phyloP scores from a whole-genome alignment of 2,113 vertebrate species.

The Origma solitaria region DNA sequence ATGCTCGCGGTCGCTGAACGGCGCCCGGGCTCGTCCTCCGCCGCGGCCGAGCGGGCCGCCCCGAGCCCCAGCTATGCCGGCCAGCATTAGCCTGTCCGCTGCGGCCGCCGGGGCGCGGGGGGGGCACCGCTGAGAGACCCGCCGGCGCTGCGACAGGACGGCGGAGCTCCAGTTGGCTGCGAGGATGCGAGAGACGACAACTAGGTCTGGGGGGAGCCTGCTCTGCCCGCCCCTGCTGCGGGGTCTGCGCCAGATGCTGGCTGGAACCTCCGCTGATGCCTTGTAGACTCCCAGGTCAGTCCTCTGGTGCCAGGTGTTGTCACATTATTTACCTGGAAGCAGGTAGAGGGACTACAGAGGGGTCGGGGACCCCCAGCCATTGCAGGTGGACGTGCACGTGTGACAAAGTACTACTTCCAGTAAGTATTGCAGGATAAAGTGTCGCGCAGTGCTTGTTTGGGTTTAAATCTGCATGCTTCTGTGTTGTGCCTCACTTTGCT shows the following conservation, averaged over 20 bases:
- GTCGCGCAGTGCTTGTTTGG: background rate
- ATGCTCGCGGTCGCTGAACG: background rate
- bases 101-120: background rate
- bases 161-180: background rate
- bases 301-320: background rate
- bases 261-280: background rate
- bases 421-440: background rate
- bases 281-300: conserved; percentile 6
- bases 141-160: background rate
- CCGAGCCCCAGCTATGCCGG: background rate
- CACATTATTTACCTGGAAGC: background rate
- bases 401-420: background rate
- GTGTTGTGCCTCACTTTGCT: background rate
- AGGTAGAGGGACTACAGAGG: background rate
- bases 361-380: background rate
- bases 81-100: background rate
- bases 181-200: background rate
- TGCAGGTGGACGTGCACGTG: background rate
- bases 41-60: background rate
- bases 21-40: background rate
- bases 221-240: background rate
- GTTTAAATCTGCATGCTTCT: background rate
- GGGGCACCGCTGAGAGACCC: background rate
- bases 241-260: background rate
- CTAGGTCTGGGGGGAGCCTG: background rate